These are phyloP conservation scores for Vireo altiloquus DNA, from an alignment of 2,113 vertebrate genomes.

Conservation along the genomic window DNA sequence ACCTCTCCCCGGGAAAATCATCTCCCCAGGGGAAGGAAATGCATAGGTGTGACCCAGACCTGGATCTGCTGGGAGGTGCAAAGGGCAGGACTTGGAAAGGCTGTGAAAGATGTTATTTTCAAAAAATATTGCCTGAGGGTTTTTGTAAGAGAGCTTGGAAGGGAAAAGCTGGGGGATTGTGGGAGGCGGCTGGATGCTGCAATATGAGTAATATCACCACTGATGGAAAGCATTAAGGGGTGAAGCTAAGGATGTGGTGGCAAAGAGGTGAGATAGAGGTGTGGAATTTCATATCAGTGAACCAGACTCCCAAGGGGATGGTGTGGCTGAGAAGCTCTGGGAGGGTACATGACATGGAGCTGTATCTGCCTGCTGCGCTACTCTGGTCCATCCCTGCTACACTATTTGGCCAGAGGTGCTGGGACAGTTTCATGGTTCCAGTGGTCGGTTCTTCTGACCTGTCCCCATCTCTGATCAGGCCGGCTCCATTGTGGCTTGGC, in stretches of 20 bases:
- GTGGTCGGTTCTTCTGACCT: not conserved
- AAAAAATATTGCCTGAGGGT: not conserved
- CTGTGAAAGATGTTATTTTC: not conserved
- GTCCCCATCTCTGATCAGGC: not conserved
- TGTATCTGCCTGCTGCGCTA: not conserved
- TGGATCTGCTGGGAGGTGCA: not conserved
- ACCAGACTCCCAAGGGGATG: not conserved
- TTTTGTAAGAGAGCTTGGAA: not conserved
- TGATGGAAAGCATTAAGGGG: not conserved
- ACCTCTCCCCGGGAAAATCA: not conserved
- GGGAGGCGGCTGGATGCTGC: not conserved
- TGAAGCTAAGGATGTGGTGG: not conserved
- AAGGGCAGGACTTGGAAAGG: not conserved
- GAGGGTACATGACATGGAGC: rapidly evolving
- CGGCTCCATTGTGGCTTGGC: not conserved
- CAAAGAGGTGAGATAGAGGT: not conserved
- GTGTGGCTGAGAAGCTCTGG: not conserved
- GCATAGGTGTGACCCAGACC: not conserved
- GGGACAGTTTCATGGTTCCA: not conserved
- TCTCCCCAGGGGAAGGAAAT: not conserved
- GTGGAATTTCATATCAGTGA: conserved; percentile 13
- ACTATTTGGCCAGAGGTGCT: not conserved
- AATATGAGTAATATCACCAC: not conserved
- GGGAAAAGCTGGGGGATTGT: not conserved
- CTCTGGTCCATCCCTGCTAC: not conserved